These are phyloP conservation scores for Arizona elegans DNA, from an alignment of 2,113 vertebrate genomes.

Conservation along the genomic window DNA sequence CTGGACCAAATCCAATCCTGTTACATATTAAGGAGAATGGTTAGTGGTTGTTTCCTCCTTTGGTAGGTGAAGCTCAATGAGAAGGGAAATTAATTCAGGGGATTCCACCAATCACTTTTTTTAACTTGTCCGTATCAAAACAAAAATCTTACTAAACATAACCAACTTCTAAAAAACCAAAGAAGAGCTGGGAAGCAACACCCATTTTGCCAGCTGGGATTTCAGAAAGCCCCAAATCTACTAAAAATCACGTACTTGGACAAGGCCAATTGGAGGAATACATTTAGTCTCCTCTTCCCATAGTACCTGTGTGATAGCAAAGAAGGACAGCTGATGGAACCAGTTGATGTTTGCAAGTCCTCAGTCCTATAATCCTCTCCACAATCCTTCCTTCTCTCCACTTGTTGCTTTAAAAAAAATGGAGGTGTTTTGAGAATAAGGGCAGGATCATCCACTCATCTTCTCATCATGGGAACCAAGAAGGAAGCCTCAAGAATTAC, in stretches of 20 bases:
- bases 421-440: background rate
- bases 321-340: constrained; percentile 48
- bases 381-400: too few species aligned
- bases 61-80: background rate
- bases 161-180: constrained; percentile 73
- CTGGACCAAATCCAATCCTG: background rate
- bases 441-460: background rate
- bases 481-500: background rate
- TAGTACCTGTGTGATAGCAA: constrained; percentile 24
- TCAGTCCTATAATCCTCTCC: background rate
- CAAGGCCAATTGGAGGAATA: background rate
- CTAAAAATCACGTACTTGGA: constrained; percentile 45
- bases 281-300: background rate
- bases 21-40: background rate
- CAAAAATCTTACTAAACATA: background rate
- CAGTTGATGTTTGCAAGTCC: constrained; percentile 29
- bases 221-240: constrained; percentile 88
- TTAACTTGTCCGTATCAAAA: background rate
- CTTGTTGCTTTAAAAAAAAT: too few species aligned
- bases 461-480: too few species aligned
- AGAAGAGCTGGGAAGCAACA: constrained; percentile 93
- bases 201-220: constrained; percentile 87
- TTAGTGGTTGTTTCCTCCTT: background rate
- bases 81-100: background rate
- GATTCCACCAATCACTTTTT: background rate